These are phyloP conservation scores for Rugalucina vietnamica DNA, from an alignment of 2,888 invertebrate genomes.

Conservation along the genomic window DNA sequence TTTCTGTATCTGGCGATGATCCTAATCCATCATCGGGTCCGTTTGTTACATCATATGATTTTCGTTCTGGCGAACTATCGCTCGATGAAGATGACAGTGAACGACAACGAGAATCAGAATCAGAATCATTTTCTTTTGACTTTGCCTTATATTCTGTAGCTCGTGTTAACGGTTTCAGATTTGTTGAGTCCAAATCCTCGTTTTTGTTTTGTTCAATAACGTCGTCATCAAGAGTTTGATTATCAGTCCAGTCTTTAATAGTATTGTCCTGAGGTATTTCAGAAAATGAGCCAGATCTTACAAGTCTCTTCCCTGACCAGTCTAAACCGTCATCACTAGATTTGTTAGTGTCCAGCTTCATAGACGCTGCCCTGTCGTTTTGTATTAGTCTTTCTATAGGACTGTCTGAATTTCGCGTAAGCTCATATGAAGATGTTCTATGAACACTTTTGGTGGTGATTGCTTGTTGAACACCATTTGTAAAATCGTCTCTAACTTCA, in stretches of 20 bases:
- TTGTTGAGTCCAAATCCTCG: conserved; percentile 49
- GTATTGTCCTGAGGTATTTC: conserved; percentile 74
- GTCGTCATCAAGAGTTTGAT: conserved; percentile 54
- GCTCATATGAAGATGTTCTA: conserved; percentile 57
- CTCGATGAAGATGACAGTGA: conserved; percentile 58
- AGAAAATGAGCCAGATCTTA: conserved; percentile 73
- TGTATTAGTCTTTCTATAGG: conserved; percentile 41
- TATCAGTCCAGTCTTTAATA: conserved; percentile 71
- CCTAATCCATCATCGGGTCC: conserved; percentile 64
- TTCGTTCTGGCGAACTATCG: conserved; percentile 40
- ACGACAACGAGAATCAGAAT: conserved; percentile 64
- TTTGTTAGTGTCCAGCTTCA: conserved; percentile 57
- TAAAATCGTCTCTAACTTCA: conserved; percentile 73
- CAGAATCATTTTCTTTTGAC: conserved; percentile 68
- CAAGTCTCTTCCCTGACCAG: conserved; percentile 76
- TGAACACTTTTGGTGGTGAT: conserved; percentile 60
- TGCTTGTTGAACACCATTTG: conserved; percentile 63
- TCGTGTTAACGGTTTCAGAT: conserved; percentile 56
- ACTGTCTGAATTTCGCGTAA: conserved; percentile 24
- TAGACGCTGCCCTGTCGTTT: conserved; percentile 64
- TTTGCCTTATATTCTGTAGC: conserved; percentile 62
- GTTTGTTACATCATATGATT: conserved; percentile 48
- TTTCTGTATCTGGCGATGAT: conserved; percentile 61
- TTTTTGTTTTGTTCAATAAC: conserved; percentile 55
- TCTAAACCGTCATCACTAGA: conserved; percentile 63